Percentiles rank a stretch among this genome's conserved stretches.
Conservation (phyloP, 2,113 vertebrate species). For the Micronycteris hirsuta region DNA sequence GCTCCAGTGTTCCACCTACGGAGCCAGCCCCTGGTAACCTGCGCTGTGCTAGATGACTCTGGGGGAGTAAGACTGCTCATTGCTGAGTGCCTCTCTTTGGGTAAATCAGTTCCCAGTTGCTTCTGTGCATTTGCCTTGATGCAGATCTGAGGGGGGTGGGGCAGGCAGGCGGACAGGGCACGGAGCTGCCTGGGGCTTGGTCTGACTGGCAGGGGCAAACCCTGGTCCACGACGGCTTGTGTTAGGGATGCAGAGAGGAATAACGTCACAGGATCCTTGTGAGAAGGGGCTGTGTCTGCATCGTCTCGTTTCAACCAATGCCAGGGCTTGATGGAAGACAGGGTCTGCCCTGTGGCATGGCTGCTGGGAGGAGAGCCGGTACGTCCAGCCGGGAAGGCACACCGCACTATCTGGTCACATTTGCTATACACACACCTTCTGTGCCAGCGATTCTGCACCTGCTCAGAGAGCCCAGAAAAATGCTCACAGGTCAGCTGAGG, state of each 20-base stretch:
- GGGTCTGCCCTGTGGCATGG: neutral
- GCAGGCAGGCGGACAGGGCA: too few species aligned
- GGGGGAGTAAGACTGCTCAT: neutral
- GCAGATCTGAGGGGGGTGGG: neutral
- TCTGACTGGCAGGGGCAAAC: too few species aligned
- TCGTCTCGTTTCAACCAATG: neutral
- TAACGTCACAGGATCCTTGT: neutral
- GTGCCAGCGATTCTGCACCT: neutral
- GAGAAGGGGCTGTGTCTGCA: neutral
- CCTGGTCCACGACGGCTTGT: too few species aligned
- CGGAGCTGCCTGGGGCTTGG: neutral
- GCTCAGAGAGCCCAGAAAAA: too few species aligned
- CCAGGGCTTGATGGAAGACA: neutral
- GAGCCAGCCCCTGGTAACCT: neutral
- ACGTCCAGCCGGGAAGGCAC: neutral
- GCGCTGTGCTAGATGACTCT: neutral
- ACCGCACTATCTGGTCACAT: neutral
- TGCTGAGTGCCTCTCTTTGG: neutral
- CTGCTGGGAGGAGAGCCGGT: accelerated
- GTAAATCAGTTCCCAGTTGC: neutral
- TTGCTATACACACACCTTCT: too few species aligned
- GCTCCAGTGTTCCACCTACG: accelerated
- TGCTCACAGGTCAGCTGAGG: neutral
- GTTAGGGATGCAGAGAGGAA: too few species aligned
- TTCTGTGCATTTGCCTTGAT: neutral